Percentiles rank a stretch among this genome's conserved stretches.
Conservation (phyloP, 2,113 vertebrate species). For the Istiophorus platypterus region DNA sequence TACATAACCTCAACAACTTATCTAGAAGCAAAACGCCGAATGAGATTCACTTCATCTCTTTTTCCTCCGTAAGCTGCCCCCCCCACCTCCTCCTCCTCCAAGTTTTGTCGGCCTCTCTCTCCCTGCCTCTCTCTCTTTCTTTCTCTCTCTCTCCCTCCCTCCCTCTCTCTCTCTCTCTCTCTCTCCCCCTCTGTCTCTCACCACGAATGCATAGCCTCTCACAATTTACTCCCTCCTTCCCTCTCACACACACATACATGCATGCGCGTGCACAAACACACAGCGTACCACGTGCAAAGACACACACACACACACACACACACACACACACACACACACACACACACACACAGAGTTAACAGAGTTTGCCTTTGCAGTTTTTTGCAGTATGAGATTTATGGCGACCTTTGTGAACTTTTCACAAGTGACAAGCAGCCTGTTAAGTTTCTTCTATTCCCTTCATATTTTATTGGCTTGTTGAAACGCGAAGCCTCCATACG, state of each 20-base stretch:
- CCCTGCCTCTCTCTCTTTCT: conserved; percentile 9
- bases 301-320: neutral
- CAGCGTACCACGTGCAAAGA: neutral
- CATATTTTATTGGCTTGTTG: conserved; percentile 80
- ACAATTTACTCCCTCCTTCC: conserved; percentile 59
- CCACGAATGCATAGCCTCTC: conserved; percentile 41
- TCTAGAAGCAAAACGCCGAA: conserved; percentile 52
- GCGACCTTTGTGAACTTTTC: conserved; percentile 82
- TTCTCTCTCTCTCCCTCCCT: conserved; percentile 17
- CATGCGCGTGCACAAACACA: conserved; percentile 14
- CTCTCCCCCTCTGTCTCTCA: no score
- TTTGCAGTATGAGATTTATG: conserved; percentile 79
- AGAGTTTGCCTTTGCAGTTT: conserved; percentile 52
- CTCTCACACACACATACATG: conserved; percentile 45
- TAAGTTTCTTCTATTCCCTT: conserved; percentile 70
- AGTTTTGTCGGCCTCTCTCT: neutral
- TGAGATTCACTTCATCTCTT: conserved; percentile 51
- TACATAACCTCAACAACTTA: conserved; percentile 50
- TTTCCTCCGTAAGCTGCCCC: conserved; percentile 46
- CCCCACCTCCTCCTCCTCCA: conserved; percentile 3
- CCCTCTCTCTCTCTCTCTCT: conserved; percentile 39
- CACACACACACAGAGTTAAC: conserved; percentile 16
- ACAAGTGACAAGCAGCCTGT: conserved; percentile 73
- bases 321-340: neutral
- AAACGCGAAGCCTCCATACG: conserved; percentile 66